Evolutionary conservation across 2,888 invertebrate species (phyloP), one percentile per base, ranked within the genome.

Genomic region (Apotomis turbidana): DNA sequence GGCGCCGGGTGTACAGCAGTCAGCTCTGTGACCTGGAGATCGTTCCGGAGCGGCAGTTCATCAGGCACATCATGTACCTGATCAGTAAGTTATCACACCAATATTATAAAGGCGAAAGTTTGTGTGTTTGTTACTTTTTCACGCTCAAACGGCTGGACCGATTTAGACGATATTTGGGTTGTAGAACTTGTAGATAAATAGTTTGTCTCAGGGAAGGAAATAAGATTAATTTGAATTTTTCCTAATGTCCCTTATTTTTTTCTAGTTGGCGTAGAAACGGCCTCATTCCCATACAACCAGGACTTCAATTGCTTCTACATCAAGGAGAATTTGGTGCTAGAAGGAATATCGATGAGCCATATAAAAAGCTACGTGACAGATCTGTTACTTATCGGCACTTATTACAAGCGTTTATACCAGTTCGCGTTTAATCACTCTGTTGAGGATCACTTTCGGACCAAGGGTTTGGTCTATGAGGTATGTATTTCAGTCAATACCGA

Each of bases 201-300:
- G 27, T 27, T 1, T 27, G 27, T 27, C 27, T 2, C 27, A 2
- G 27, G 27, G 27, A 27, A 27, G 27, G 27, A 27, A 27, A 27
- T 27, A 27, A 27, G 27, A 27, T 27, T 2, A 27, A 27, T 27
- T 27, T 2, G 27, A 2, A 4, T 41, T 49, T 49, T 9, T 49
- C 5, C 1, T 9, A 10, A 58, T 6, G 27, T 12, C 5, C 12
- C 36, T 38, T 10, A 36, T 51, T 57, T 69, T 69, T 69, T 91
- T 87, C 3, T 85, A 94, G 95, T 94, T 87, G 95, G 95, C 4
- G 86, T 95, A 74, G 94, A 94, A 82, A 95, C 95, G 66, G 92
- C 83, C 61, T 93, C 94, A 0, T 95, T 95, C 78, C 84, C 87
- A 0, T 91, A 88, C 75, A 89, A 86, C 64, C 81, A 88, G n/a